Conservation (phyloP, 2,113 vertebrate species). For the Rostratula benghalensis region DNA sequence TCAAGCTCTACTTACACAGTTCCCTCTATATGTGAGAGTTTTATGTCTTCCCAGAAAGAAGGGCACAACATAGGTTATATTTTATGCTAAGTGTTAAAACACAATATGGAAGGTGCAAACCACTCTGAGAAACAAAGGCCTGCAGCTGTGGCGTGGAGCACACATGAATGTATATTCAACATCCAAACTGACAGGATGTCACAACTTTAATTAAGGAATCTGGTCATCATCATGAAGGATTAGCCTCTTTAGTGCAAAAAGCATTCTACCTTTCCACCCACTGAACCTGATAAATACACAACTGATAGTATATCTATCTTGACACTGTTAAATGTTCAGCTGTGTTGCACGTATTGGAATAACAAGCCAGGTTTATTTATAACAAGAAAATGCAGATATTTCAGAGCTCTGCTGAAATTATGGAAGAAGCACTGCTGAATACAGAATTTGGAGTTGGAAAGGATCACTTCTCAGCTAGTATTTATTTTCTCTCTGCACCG, state of each 20-base stretch:
- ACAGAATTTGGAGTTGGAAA: constrained; percentile 14
- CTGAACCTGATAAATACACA: constrained; percentile 17
- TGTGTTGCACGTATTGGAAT: constrained; percentile 6
- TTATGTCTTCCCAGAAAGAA: neutral
- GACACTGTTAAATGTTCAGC: constrained; percentile 20
- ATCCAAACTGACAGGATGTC: neutral
- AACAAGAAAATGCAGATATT: constrained; percentile 11
- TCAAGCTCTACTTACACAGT: neutral
- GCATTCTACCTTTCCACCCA: neutral
- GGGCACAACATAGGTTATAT: neutral
- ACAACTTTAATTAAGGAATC: neutral
- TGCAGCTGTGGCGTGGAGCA: neutral
- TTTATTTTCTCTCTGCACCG: constrained; percentile 7
- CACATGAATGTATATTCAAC: neutral
- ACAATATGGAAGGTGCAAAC: neutral
- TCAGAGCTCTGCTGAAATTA: constrained; percentile 10
- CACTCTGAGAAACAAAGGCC: neutral
- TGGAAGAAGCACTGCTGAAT: constrained; percentile 17
- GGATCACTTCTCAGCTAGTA: constrained; percentile 11
- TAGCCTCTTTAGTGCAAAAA: neutral
- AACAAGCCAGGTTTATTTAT: constrained; percentile 31
- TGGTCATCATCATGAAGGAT: neutral
- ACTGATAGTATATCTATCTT: neutral
- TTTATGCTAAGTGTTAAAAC: neutral
- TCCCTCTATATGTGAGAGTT: neutral